Percentiles rank a stretch among this genome's conserved stretches.
Conservation (phyloP, 2,113 vertebrate genomes). For the Notarius lentiginosus region DNA sequence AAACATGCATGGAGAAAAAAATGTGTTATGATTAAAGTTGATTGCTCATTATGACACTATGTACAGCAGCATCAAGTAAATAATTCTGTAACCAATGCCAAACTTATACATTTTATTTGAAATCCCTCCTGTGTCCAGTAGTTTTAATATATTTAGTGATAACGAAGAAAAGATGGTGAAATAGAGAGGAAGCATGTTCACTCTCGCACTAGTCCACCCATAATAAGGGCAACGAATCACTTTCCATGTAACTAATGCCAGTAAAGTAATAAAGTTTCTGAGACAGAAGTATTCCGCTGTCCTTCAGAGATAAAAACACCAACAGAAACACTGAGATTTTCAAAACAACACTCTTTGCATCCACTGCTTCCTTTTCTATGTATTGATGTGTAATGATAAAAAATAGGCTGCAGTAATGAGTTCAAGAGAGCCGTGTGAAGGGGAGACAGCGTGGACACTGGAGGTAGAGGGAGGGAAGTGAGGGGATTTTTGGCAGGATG, state of each 20-base stretch:
- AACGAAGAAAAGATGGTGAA: background rate
- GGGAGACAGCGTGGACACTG: conserved; percentile 47
- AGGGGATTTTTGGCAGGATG: conserved; percentile 74
- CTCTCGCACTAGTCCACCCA: background rate
- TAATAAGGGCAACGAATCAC: background rate
- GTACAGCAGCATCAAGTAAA: background rate
- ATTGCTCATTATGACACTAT: background rate
- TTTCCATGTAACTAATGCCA: background rate
- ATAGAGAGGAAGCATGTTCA: background rate
- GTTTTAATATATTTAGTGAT: background rate
- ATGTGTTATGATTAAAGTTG: background rate
- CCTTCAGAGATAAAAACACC: background rate
- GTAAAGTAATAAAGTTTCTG: background rate
- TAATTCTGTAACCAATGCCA: background rate
- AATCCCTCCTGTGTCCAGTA: background rate
- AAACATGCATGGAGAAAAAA: background rate
- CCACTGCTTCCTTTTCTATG: background rate
- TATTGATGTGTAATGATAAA: background rate
- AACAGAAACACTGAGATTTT: background rate
- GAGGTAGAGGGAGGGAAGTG: conserved; percentile 55
- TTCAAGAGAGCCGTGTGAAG: conserved; percentile 4
- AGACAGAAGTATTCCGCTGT: background rate
- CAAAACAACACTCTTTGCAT: background rate
- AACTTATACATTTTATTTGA: background rate
- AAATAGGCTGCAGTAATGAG: background rate